Percentiles rank a stretch among this genome's conserved stretches.
Conservation (phyloP, 2,113 vertebrate species). For the Saimiri boliviensis region DNA sequence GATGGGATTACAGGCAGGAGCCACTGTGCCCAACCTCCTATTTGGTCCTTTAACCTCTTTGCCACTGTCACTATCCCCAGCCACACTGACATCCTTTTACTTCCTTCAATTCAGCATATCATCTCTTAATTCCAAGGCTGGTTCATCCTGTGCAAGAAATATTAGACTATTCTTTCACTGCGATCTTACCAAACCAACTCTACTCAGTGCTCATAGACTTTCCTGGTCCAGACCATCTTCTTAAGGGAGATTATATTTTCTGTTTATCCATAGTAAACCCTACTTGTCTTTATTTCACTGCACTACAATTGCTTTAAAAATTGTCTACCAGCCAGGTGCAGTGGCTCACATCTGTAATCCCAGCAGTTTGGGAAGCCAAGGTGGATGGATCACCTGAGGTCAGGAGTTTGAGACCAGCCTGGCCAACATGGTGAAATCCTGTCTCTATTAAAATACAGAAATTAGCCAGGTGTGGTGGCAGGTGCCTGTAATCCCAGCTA, state of each 20-base stretch:
- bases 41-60: background rate
- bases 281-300: background rate
- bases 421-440: too few relatives aligned
- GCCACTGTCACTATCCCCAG: too few relatives aligned
- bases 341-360: too few relatives aligned
- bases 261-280: rapidly evolving
- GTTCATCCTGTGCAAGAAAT: background rate
- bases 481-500: too few relatives aligned
- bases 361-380: too few relatives aligned
- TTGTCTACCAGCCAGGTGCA: background rate
- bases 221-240: background rate
- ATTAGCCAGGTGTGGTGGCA: too few relatives aligned
- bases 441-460: too few relatives aligned
- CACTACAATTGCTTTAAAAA: background rate
- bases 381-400: too few relatives aligned
- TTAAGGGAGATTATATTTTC: background rate
- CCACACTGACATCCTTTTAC: background rate
- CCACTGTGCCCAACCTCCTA: background rate
- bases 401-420: too few relatives aligned
- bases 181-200: background rate
- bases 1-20: too few relatives aligned
- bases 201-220: background rate
- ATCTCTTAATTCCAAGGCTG: background rate
- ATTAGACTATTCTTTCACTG: background rate
- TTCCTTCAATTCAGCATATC: background rate